Percentiles rank a stretch among this genome's conserved stretches.
Conservation (phyloP, 2,888 invertebrate species). For the Yponomeuta sedellus region DNA sequence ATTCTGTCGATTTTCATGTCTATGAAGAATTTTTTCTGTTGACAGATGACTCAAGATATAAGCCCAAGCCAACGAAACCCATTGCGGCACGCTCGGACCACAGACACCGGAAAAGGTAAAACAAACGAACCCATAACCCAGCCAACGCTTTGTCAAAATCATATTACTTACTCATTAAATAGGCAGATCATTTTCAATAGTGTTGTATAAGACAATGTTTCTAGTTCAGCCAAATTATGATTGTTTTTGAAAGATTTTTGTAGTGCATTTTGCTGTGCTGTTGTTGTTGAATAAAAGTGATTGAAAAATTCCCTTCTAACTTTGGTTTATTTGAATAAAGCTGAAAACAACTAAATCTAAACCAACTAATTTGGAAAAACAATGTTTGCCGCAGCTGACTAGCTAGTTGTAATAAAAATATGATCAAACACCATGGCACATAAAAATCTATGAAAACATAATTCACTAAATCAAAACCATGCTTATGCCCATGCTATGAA, state of each 20-base stretch:
- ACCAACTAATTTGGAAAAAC: no score
- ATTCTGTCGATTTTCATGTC: background rate
- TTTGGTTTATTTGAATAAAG: conserved; percentile 1
- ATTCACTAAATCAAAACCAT: no score
- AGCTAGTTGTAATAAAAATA: no score
- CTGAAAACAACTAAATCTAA: no score
- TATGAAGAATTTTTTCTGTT: conserved; percentile 22
- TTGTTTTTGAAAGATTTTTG: background rate
- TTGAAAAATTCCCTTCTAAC: background rate
- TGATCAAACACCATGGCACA: background rate
- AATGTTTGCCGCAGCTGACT: no score
- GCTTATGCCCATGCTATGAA: no score
- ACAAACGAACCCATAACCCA: background rate
- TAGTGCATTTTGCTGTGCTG: background rate
- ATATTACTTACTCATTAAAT: no score
- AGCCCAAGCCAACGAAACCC: conserved; percentile 56
- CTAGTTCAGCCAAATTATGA: no score
- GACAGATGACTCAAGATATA: conserved; percentile 58
- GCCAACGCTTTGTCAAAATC: background rate
- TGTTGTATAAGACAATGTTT: no score
- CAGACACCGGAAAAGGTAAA: conserved; percentile 58
- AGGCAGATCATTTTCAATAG: no score
- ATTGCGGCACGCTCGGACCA: conserved; percentile 59
- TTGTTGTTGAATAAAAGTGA: background rate
- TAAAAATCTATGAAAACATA: background rate